These are phyloP conservation scores for Ivindomyrus marchei DNA, from an alignment of 2,113 vertebrate species.

Conservation along the genomic window DNA sequence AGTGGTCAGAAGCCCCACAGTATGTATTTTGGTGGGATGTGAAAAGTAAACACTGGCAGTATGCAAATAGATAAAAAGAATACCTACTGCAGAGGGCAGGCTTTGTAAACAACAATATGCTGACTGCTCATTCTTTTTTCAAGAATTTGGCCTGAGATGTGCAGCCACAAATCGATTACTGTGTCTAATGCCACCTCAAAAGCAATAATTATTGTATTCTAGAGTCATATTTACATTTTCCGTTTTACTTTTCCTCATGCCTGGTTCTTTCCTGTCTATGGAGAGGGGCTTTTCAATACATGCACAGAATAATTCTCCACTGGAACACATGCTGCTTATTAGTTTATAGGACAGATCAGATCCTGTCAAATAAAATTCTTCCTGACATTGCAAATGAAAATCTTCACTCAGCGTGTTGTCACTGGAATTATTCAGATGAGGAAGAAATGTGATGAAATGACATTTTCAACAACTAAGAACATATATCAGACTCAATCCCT, in stretches of 20 bases:
- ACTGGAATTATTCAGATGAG: not conserved
- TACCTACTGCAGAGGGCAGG: not conserved
- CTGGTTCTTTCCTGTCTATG: not conserved
- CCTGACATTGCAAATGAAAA: not conserved
- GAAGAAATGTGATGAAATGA: not conserved
- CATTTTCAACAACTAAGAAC: not conserved
- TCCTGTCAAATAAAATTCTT: not conserved
- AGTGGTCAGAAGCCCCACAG: not conserved
- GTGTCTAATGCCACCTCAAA: conserved; percentile 27
- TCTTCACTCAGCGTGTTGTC: not conserved
- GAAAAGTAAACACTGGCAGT: not conserved
- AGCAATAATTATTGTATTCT: conserved; percentile 23
- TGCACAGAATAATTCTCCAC: not conserved
- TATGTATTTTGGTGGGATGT: not conserved
- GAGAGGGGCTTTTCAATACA: not conserved
- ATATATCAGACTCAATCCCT: not conserved
- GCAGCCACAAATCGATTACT: conserved; percentile 31
- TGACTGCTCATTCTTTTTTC: not conserved
- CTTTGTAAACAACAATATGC: not conserved
- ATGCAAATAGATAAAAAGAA: not conserved
- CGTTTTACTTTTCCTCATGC: conserved; percentile 16
- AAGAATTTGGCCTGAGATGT: conserved; percentile 17
- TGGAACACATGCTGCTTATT: not conserved
- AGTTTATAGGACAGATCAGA: not conserved
- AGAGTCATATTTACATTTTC: conserved; percentile 21